Evolutionary conservation across 2,888 invertebrate species (phyloP).

Genomic region (Bellardia bayeri): DNA sequence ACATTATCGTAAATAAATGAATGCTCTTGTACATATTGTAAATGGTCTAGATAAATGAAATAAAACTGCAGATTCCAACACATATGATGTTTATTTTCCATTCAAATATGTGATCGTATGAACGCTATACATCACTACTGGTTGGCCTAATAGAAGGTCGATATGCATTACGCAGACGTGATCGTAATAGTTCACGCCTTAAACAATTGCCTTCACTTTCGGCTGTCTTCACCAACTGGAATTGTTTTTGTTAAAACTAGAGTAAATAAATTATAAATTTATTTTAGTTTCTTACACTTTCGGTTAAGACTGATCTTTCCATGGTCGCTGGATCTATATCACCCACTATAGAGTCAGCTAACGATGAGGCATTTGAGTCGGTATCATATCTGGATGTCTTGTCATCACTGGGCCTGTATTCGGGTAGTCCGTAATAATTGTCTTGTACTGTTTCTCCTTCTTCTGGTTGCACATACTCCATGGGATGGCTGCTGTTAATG

Average conservation of each 20-base stretch:
- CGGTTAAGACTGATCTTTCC: conserved; percentile 79
- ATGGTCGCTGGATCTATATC: conserved; percentile 78
- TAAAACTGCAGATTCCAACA: background rate
- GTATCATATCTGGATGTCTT: conserved; percentile 34
- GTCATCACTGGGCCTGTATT: conserved; percentile 42
- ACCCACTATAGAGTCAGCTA: conserved; percentile 75
- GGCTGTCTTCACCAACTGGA: conserved; percentile 78
- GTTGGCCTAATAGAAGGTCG: conserved; percentile 50
- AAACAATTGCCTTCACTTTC: conserved; percentile 79
- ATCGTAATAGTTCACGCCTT: conserved; percentile 80
- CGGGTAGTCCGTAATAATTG: conserved; percentile 49
- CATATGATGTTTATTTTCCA: conserved; percentile 1
- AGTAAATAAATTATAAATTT: background rate
- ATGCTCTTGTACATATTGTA: background rate
- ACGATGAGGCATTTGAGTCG: conserved; percentile 75
- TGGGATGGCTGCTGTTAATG: conserved; percentile 12
- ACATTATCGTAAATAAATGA: background rate
- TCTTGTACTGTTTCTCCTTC: conserved; percentile 74
- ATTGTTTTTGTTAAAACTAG: background rate
- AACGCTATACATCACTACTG: conserved; percentile 58
- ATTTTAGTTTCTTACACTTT: conserved; percentile 77
- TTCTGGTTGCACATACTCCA: conserved; percentile 1
- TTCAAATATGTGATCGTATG: background rate
- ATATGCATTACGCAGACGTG: conserved; percentile 77
- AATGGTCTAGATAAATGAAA: background rate